Base-by-base conservation (phyloP, 2,888 invertebrate genomes). In the Cryptocheilus praepositus region DNA sequence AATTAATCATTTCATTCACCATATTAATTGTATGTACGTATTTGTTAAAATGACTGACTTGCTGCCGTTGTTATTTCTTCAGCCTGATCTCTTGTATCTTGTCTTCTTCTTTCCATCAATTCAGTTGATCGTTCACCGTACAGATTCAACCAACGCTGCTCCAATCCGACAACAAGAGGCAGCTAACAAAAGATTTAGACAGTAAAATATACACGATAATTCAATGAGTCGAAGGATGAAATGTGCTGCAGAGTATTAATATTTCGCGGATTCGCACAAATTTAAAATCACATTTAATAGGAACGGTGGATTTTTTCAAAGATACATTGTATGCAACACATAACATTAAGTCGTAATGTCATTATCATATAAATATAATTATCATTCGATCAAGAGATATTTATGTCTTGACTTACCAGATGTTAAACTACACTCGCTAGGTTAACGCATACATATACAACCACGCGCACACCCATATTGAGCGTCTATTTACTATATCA, bases 11-110 rank as follows among this genome's bases (percentile, higher is more conserved):
- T 18, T 16, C n/a, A 18, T 49, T 49, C 49, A 49, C 16, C 18
- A 49, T 49, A 49, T 18, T 36, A 36, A 36, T 11, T 36, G 36
- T 5, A 36, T 36, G 36, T 36, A 36, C 36, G 36, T 36, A 36
- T 36, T 36, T 67, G 60, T 67, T 66, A 54, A 74, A 77, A 76
- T 70, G 77, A 89, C 89, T 88, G 89, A 93, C 93, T 93, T 69
- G 92, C 89, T 64, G 92, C 89, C 56, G 93, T 93, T 16, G 96
- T 93, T 76, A 95, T 95, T 89, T 98, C 98, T 84, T 97, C 96
- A 62, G 97, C 96, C 89, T 98, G 98, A 90, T 99, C 99, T 67
- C 95, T 91, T 0, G 98, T 94, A 89, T 98, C 98, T 74, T 97
- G 96, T 53, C 98, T 92, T 44, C 98, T 91, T 49, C 98, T 91